Evolutionary conservation across 2,797 vertebrate genomes (phyloP).

Genomic region (Sebastes nivosus): DNA sequence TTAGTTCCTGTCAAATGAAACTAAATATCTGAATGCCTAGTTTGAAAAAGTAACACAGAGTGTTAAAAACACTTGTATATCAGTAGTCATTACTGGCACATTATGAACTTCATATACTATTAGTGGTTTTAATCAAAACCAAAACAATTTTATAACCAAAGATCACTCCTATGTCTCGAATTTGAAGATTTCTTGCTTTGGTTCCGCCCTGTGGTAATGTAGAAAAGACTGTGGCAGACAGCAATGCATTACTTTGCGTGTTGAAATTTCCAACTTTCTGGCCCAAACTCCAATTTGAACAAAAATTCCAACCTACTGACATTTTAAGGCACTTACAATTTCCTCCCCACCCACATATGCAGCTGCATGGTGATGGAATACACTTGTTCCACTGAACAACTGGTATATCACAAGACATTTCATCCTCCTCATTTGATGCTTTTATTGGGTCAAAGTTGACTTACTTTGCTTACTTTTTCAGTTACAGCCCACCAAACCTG

Average conservation of each 20-base stretch:
- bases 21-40: background rate
- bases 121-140: background rate
- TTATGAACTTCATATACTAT: background rate
- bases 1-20: background rate
- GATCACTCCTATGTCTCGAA: background rate
- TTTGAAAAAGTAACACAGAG: background rate
- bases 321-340: slow-evolving; percentile 28
- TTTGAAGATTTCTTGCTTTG: background rate
- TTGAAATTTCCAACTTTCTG: slow-evolving; percentile 1
- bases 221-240: background rate
- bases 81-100: background rate
- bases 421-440: background rate
- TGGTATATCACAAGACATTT: slow-evolving; percentile 13
- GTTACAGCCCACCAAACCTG: background rate
- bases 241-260: background rate
- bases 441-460: background rate
- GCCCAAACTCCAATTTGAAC: background rate
- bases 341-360: slow-evolving; percentile 23
- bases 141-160: too few relatives aligned
- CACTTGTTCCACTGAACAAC: slow-evolving; percentile 20
- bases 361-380: slow-evolving; percentile 30
- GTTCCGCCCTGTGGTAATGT: background rate
- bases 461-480: background rate
- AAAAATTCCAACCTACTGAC: slow-evolving; percentile 21
- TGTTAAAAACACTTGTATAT: background rate